These are phyloP conservation scores for Nothoprocta pentlandii DNA, from an alignment of 2,113 vertebrate genomes.

Conservation along the genomic window DNA sequence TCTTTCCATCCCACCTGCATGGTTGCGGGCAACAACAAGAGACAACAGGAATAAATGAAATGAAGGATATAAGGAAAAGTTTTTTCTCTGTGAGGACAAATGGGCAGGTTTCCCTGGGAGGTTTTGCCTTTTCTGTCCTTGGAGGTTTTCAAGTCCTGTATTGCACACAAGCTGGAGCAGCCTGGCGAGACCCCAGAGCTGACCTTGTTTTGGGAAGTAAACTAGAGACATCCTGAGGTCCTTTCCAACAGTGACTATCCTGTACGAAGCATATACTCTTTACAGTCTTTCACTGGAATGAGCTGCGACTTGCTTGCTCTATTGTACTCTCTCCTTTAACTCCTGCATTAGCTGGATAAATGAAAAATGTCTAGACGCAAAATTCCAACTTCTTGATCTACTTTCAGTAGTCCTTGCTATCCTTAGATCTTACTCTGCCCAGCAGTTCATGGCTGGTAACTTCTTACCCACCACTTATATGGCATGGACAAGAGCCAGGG, in stretches of 20 bases:
- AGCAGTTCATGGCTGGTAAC: not conserved
- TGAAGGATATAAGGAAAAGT: not conserved
- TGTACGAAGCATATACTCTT: not conserved
- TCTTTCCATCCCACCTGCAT: not conserved
- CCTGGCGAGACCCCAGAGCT: not conserved
- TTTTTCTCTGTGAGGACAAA: not conserved
- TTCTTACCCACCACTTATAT: not conserved
- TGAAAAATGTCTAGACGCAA: not conserved
- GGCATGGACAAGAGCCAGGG: not conserved
- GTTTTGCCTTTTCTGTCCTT: not conserved
- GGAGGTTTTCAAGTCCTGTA: not conserved
- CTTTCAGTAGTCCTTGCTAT: not conserved
- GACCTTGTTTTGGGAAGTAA: not conserved
- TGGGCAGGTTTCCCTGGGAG: not conserved
- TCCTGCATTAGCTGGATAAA: not conserved
- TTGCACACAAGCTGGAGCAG: not conserved
- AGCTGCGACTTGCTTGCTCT: not conserved
- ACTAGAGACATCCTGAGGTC: not conserved
- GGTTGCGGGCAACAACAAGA: not conserved
- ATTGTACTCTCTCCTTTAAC: not conserved
- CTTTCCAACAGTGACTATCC: not conserved
- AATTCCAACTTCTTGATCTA: not conserved
- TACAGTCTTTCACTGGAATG: not conserved
- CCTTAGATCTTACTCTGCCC: not conserved
- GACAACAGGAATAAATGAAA: not conserved